Base-by-base conservation (phyloP, 2,888 invertebrate genomes). In the Cinara cedri region DNA sequence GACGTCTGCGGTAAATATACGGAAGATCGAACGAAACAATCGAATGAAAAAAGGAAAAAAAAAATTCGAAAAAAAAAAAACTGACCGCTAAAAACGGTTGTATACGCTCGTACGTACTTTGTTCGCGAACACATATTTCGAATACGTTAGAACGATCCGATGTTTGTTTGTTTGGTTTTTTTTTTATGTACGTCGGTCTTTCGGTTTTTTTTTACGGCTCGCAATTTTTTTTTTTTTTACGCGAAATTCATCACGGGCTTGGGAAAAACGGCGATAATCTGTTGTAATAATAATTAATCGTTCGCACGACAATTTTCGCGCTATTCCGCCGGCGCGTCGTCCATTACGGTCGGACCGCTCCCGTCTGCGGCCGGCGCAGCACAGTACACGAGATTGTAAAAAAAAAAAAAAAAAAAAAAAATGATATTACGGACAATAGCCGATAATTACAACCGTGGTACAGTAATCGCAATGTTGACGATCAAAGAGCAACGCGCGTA, bases 61-160 rank as follows among this genome's bases (percentile, higher is more conserved):
- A 70, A 70, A 55, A 44, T 54, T 34, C 14, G n/a, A 63, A 11
- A 19, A 19, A 42, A 62, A n/a, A 16, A 24, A 34, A 63, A 65
- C 42, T 34, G 34, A 34, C 34, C 34, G 34, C 34, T 6, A n/a
- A n/a, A n/a, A n/a, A 6, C 34, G 34, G 34, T 34, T 6, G 34
- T 34, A 34, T 34, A 34, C 57, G 44, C 57, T 14, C n/a, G 6
- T 6, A 34, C 34, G 6, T 6, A 34, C 34, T 4, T 4, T 34
- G 34, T 34, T 34, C 34, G 26, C 72, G 10, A 51, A 44, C 72
- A 44, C 72, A 72, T 72, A 63, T 72, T 72, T 72, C 72, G 72
- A 62, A 72, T 66, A 46, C 24, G 44, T 34, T 34, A 3, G 34
- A 34, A 34, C 34, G 34, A 34, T 34, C 34, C 34, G 72, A 24